Base-by-base conservation (phyloP, 2,113 vertebrate genomes). In the Perca schrenkii region DNA sequence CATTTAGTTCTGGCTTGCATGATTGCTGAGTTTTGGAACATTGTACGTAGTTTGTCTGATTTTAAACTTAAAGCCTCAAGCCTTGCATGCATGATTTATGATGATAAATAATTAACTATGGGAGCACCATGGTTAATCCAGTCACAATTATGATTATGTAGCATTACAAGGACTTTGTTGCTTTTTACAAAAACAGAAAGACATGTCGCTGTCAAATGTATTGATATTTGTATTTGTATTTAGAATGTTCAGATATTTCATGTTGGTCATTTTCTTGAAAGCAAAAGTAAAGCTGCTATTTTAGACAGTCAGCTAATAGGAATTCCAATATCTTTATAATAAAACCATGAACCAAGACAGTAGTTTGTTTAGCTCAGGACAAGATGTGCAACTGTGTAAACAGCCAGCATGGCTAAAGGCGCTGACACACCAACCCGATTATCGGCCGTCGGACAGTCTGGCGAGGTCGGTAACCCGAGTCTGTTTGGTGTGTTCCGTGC, bases 361-460 rank as follows among this genome's bases (percentile, higher is more conserved):
- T 69, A 52, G 65, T 69, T 61, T 77, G 64, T 60, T 67, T 34
- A 67, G 64, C 40, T 56, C 5, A 36, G 46, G 13, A 34, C 61
- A 54, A 58, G 19, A 60, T 77, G 43, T 40, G 64, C 15, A 36
- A 68, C 64, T 60, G 54, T 63, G 17, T 50, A 60, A 40, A 14
- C 49, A 63, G 50, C 13, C 25, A n/a, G 47, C 25, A 6, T 49
- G 43, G 36, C 62, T 31, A 28, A 28, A 28, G 28, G 28, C 28
- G 28, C 28, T 28, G 28, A 28, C 28, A 28, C 28, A 28, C 28
- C 28, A 28, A 28, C 28, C 28, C 28, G 2, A 28, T 28, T 28
- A 28, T 28, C 28, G 28, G 2, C 28, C 28, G 28, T 28, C 28
- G 2, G 28, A 28, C 28, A 28, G 28, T 28, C 28, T 28, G 28